Evolutionary conservation across 2,888 invertebrate species (phyloP).

Genomic region (Halictus quadricinctus): DNA sequence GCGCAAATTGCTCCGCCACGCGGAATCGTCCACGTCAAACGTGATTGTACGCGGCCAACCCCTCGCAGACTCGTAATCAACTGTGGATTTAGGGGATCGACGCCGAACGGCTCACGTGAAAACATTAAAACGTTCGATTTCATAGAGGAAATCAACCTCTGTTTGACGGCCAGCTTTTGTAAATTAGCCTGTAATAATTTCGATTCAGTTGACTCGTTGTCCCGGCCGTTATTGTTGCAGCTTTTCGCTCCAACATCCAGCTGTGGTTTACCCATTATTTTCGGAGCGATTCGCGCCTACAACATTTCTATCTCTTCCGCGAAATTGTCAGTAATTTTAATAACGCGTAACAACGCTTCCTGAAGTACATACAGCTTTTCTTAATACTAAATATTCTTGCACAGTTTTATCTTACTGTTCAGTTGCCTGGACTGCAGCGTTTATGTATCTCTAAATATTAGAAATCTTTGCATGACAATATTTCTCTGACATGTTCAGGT

Average conservation of each 20-base stretch:
- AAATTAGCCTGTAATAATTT: conserved; percentile 2
- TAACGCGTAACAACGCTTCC: not conserved
- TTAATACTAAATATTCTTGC: not conserved
- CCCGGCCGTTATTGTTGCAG: not conserved
- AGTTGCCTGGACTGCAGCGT: no score
- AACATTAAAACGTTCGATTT: conserved; percentile 9
- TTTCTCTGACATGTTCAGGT: no score
- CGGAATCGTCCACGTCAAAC: conserved; percentile 15
- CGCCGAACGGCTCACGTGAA: not conserved
- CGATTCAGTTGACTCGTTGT: not conserved
- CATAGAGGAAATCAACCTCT: not conserved
- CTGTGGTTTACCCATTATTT: no score
- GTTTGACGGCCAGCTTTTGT: not conserved
- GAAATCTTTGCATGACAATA: no score
- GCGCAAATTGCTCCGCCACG: conserved; percentile 16
- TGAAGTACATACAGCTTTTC: no score
- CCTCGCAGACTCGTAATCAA: conserved; percentile 8
- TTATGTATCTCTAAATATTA: no score
- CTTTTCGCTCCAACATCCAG: not conserved
- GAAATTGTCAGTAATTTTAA: not conserved
- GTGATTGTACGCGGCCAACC: conserved; percentile 14
- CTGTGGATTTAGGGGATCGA: conserved; percentile 12
- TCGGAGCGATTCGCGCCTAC: not conserved
- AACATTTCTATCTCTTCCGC: not conserved
- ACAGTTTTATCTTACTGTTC: not conserved